Evolutionary conservation across 2,888 invertebrate species (phyloP), one percentile per base, ranked within the genome.

Genomic region (Pelosia muscerda): DNA sequence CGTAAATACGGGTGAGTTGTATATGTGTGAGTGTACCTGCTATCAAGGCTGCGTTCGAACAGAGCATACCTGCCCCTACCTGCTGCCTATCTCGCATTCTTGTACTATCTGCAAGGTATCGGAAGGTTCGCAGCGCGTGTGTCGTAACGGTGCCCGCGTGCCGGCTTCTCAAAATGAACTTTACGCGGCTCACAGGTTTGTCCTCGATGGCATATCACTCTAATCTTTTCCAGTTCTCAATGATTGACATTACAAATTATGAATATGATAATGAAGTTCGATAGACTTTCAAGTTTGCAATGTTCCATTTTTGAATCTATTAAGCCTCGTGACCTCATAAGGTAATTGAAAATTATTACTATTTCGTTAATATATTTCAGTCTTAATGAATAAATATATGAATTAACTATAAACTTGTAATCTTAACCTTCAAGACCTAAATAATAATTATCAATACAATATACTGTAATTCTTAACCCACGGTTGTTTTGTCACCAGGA

Each of bases 81-180:
- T 90, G 90, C 91, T 90, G 90, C 85, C 86, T 89, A 88, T 89
- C 89, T 88, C 84, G 85, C 90, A 91, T 93, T 93, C 92, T 89
- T 90, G 89, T 84, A 86, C 90, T 92, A 93, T 92, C 92, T 89
- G 87, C 86, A 82, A 85, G 86, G 86, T 90, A 91, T 90, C 88
- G 84, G 84, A 84, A 88, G 86, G 85, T 85, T 88, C 25, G 81
- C 76, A 72, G 74, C 72, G 72, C 84, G 84, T 83, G 81, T 88
- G 85, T 86, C 82, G 87, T 92, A 93, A 92, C 91, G 92, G 92
- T 91, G 85, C 84, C 83, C 75, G 86, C 86, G 77, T 84, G 84
- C 85, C 81, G 81, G 81, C 71, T 77, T 75, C 77, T 84, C 80
- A 81, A 72, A 63, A 76, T 85, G 84, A 87, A 87, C 85, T 88